A percentile compares a stretch with the other conserved stretches of the same genome.
Evolutionary conservation across 2,113 vertebrate genomes (phyloP).

Genomic region (Tragelaphus buxtoni): DNA sequence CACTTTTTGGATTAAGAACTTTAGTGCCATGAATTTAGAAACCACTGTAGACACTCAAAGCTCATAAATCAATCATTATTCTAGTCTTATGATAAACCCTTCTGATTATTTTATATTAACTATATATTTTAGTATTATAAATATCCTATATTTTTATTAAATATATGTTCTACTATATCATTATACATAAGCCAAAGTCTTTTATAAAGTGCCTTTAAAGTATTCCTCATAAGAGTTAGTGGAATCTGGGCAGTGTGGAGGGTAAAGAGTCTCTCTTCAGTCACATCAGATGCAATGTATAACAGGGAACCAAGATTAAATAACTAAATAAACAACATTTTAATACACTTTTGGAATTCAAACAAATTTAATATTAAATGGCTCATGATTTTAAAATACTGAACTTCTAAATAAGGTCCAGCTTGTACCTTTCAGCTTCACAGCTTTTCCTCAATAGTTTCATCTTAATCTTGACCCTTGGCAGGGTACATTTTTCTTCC

Average conservation of each 20-base stretch:
- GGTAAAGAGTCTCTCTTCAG: background rate
- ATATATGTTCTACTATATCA: background rate
- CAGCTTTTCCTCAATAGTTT: background rate
- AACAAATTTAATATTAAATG: background rate
- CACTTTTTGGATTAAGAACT: background rate
- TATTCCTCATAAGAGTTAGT: background rate
- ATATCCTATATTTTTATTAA: background rate
- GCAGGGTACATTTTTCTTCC: background rate
- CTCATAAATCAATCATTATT: background rate
- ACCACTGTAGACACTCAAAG: background rate
- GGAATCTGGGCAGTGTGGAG: background rate
- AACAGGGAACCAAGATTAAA: background rate
- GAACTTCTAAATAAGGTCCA: background rate
- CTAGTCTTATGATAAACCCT: background rate
- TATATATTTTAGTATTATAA: background rate
- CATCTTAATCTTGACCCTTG: background rate
- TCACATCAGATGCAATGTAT: background rate
- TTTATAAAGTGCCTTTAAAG: background rate
- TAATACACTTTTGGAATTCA: background rate
- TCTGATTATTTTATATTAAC: background rate
- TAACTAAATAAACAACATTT: background rate
- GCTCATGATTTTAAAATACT: background rate
- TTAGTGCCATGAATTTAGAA: background rate
- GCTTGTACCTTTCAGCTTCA: background rate
- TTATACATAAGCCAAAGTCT: background rate